Percentiles rank a stretch among this genome's conserved stretches.
These are phyloP conservation scores for Alosa alosa DNA, from an alignment of 2,113 vertebrate species.

Conservation along the genomic window DNA sequence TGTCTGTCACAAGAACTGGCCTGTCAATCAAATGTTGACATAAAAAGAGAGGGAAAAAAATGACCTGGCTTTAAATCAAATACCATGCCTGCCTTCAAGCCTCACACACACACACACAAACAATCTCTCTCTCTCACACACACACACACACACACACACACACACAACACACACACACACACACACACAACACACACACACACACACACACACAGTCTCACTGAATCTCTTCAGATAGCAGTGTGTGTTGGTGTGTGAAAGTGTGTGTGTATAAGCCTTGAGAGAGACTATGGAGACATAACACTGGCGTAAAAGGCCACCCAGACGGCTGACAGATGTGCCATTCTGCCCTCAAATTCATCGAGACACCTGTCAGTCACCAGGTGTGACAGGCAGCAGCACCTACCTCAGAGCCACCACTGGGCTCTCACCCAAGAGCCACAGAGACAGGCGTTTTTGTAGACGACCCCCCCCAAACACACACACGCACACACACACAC, in stretches of 20 bases:
- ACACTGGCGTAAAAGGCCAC: neutral
- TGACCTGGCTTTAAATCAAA: neutral
- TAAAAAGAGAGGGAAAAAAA: neutral
- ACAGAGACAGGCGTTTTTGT: no score
- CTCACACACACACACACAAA: neutral
- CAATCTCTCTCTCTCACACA: neutral
- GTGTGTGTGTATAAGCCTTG: slow-evolving; percentile 16
- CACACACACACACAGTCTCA: neutral
- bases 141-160: neutral
- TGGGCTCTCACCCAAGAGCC: neutral
- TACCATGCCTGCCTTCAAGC: neutral
- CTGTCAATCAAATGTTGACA: slow-evolving; percentile 11
- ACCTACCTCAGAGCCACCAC: neutral
- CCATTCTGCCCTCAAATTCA: neutral
- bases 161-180: neutral
- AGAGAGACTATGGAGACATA: slow-evolving; percentile 8
- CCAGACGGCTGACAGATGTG: neutral
- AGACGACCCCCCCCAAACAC: neutral
- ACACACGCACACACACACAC: neutral
- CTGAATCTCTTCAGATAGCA: neutral
- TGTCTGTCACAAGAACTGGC: neutral
- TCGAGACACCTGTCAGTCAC: neutral
- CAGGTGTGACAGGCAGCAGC: neutral
- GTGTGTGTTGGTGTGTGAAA: slow-evolving; percentile 26
- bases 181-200: neutral